Conservation (phyloP, 2,113 vertebrate genomes). For the Hemibagrus wyckioides region DNA sequence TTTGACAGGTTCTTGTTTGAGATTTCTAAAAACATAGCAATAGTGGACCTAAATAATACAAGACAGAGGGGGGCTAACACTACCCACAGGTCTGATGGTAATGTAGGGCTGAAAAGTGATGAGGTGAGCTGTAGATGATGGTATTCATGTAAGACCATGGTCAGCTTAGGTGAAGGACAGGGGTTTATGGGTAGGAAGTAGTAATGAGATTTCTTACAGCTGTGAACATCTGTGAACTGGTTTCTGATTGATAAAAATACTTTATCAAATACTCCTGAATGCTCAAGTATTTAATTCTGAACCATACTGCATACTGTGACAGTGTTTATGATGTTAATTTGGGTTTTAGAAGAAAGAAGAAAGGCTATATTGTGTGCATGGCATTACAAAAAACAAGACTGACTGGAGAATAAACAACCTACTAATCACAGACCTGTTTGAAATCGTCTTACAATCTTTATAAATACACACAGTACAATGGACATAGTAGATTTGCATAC, state of each 20-base stretch:
- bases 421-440: neutral
- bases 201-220: neutral
- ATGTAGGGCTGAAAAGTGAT: neutral
- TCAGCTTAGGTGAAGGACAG: neutral
- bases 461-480: no score
- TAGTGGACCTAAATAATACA: constrained; percentile 72
- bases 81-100: neutral
- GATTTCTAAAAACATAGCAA: constrained; percentile 55
- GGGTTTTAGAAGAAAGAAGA: neutral
- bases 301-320: neutral
- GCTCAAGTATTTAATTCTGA: neutral
- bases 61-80: constrained; percentile 49
- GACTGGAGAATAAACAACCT: neutral
- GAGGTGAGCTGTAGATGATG: constrained; percentile 12
- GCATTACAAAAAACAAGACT: neutral
- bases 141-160: neutral
- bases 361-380: neutral
- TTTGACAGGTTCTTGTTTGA: constrained; percentile 26
- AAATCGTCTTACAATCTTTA: no score
- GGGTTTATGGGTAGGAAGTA: neutral
- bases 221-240: neutral
- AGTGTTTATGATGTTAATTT: neutral
- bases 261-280: neutral
- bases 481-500: neutral
- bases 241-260: neutral